These are phyloP conservation scores for Latrodectus geometricus DNA, from an alignment of 1,140 invertebrate genomes.

Conservation along the genomic window DNA sequence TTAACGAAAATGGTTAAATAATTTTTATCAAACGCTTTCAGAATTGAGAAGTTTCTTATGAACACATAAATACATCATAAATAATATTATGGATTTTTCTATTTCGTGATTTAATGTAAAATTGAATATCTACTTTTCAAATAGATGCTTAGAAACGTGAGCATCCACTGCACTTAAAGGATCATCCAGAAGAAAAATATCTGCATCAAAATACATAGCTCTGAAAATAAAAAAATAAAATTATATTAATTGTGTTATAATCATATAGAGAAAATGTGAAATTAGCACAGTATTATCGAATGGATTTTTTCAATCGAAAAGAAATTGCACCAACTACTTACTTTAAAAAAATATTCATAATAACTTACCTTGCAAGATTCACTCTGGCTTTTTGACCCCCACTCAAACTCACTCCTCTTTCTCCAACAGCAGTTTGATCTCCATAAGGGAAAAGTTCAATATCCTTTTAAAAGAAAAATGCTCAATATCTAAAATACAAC, in stretches of 20 bases:
- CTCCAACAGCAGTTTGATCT: slow-evolving; percentile 90
- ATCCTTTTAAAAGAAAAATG: slow-evolving; percentile 72
- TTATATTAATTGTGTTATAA: not conserved
- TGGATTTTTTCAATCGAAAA: not conserved
- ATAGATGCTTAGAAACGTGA: slow-evolving; percentile 70
- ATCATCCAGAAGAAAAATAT: slow-evolving; percentile 72
- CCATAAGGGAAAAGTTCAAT: slow-evolving; percentile 81
- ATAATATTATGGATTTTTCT: too few relatives aligned
- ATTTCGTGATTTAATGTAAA: too few relatives aligned
- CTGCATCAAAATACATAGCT: slow-evolving; percentile 70
- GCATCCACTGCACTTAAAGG: slow-evolving; percentile 70
- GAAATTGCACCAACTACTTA: too few relatives aligned
- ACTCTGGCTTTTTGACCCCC: slow-evolving; percentile 93
- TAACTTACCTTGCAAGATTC: slow-evolving; percentile 80
- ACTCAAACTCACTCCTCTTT: slow-evolving; percentile 84
- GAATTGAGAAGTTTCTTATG: too few relatives aligned
- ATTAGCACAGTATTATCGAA: not conserved
- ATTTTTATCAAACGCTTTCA: too few relatives aligned
- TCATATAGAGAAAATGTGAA: not conserved
- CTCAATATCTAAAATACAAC: too few relatives aligned
- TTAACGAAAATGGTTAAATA: too few relatives aligned
- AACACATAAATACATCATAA: too few relatives aligned
- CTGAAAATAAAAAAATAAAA: slow-evolving; percentile 65
- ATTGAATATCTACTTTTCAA: slow-evolving; percentile 69
- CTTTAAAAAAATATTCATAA: not conserved